phyloP scores from a whole-genome alignment of 2,797 vertebrate genomes.

The Chromis chromis region DNA sequence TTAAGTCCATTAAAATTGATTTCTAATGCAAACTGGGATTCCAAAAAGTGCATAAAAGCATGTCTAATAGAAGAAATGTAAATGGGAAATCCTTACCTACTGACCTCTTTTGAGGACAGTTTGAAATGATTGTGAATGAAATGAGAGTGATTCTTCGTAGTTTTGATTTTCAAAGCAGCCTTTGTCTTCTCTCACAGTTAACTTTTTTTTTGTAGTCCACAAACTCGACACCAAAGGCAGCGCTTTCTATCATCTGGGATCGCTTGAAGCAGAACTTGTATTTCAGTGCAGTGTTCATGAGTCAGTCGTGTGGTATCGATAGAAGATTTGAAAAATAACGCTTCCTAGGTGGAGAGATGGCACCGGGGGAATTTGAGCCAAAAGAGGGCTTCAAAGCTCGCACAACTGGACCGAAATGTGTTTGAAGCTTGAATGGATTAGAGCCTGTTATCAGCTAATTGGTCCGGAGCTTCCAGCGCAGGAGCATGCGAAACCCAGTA shows the following conservation, averaged over 20 bases:
- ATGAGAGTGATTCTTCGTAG: not conserved
- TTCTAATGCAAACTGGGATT: slow-evolving; percentile 26
- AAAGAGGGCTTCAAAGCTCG: slow-evolving; percentile 81
- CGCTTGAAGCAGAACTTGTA: slow-evolving; percentile 62
- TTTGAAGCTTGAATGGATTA: slow-evolving; percentile 87
- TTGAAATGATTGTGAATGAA: not conserved
- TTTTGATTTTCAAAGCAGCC: not conserved
- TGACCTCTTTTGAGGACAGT: not conserved
- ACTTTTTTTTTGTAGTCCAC: no score
- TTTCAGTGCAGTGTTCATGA: slow-evolving; percentile 72
- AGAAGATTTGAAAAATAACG: slow-evolving; percentile 55
- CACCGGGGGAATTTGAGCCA: slow-evolving; percentile 76
- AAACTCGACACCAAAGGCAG: slow-evolving; percentile 1
- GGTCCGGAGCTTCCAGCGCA: slow-evolving; percentile 78
- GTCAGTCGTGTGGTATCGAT: slow-evolving; percentile 66
- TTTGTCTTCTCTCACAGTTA: no score
- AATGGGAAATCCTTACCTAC: slow-evolving; percentile 10
- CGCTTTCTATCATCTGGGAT: slow-evolving; percentile 13
- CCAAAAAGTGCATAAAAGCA: not conserved
- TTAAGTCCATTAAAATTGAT: slow-evolving; percentile 28
- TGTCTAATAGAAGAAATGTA: not conserved
- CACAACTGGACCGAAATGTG: slow-evolving; percentile 83
- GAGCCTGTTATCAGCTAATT: slow-evolving; percentile 84
- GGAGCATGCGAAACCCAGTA: slow-evolving; percentile 69
- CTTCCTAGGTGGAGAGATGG: slow-evolving; percentile 70